phyloP scores from a whole-genome alignment of 2,888 invertebrate genomes.

The Chelonus formosanus region DNA sequence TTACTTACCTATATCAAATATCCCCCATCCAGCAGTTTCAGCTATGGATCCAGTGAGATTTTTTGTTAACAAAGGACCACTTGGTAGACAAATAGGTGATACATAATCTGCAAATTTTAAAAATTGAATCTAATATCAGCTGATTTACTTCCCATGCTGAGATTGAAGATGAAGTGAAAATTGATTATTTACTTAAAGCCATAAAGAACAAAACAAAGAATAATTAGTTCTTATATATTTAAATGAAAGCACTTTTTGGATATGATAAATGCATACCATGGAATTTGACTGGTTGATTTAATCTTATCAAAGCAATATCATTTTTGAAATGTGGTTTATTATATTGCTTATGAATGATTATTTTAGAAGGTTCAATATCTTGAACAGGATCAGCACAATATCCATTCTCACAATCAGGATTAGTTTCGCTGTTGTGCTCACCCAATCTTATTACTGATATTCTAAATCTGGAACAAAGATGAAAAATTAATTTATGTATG shows the following conservation, averaged over 20 bases:
- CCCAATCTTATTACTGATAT: conserved; percentile 53
- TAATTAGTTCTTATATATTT: conserved; percentile 1
- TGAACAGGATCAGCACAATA: conserved; percentile 57
- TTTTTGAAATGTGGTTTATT: conserved; percentile 51
- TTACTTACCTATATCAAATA: conserved; percentile 61
- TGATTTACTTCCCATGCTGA: no score
- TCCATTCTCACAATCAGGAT: conserved; percentile 53
- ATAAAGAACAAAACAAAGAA: conserved; percentile 4
- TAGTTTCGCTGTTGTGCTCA: conserved; percentile 55
- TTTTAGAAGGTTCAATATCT: conserved; percentile 51
- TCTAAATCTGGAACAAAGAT: conserved; percentile 40
- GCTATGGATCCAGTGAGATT: conserved; percentile 63
- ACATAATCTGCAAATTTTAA: conserved; percentile 53
- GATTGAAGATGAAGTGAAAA: conserved; percentile 12
- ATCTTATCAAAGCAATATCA: conserved; percentile 62
- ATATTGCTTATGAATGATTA: conserved; percentile 54
- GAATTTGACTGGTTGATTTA: conserved; percentile 50
- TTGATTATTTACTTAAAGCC: background rate
- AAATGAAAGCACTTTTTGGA: background rate
- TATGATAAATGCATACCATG: conserved; percentile 50
- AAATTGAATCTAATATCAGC: background rate
- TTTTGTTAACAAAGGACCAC: conserved; percentile 59
- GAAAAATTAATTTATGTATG: conserved; percentile 1
- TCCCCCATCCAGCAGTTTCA: conserved; percentile 70
- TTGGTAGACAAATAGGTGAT: conserved; percentile 70